Evolutionary conservation across 2,888 invertebrate genomes (phyloP), one percentile per base, ranked within the genome.

Genomic region (Drosophila crucigera): DNA sequence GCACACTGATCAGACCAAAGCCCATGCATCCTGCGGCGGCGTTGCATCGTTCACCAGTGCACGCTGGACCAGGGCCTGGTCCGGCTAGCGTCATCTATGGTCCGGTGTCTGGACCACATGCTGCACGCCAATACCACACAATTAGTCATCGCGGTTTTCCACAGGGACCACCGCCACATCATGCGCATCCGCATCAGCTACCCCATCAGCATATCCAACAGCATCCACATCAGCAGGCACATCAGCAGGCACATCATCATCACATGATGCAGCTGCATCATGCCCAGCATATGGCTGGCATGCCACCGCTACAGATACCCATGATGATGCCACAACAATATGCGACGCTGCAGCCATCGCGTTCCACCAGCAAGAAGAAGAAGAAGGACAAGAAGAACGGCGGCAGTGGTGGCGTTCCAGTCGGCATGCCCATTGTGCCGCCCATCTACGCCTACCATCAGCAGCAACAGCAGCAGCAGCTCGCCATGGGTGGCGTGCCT

Each of bases 321-420:
- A 93, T 95, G 35, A 94, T 94, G 84, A 84, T 95, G 84, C 94
- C 94, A 1, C 95, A 95, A 77, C 95, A 95, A 82, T 95, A 95
- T 85, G 95, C 95, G 6, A 95, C 95, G 0, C 94, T 96, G 67
- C 95, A 95, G 83, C 94, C 95, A 7, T 94, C 95, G 3, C 95
- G 95, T 74, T 94, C 95, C 43, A 94, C 95, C 4, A 95, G 95
- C 84, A 94, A 94, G 76, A 88, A 88, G 73, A 94, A 94, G 82
- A 94, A 94, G 82, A 93, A 93, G 78, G 93, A 93, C 63, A 93
- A 92, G 91, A 91, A 91, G 71, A 92, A 89, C 53, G 94, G 91
- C 0, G 74, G 67, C 5, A 71, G 62, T 3, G 77, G 73, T 10
- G 91, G 92, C 22, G 92, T 94, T 14, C 94, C 94, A 1, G 92